phyloP scores from a whole-genome alignment of 2,888 invertebrate species.

The Trissolcus japonicus region DNA sequence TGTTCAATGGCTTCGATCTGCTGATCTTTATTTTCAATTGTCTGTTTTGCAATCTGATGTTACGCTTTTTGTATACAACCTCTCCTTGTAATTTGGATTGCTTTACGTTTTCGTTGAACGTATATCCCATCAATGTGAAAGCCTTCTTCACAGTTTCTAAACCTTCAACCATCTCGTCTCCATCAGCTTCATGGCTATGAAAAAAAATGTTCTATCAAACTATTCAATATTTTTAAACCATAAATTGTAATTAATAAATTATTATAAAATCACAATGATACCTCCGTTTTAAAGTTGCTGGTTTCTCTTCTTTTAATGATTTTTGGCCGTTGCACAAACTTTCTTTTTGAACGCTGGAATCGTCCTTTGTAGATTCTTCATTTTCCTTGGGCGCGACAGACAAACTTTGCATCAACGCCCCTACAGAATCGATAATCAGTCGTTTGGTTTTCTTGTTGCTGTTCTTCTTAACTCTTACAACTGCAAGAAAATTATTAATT shows the following conservation, averaged over 20 bases:
- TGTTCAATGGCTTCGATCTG: conserved; percentile 77
- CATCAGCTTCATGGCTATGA: conserved; percentile 78
- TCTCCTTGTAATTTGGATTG: conserved; percentile 77
- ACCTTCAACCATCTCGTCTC: conserved; percentile 76
- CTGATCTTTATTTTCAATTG: conserved; percentile 77
- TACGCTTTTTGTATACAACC: conserved; percentile 81
- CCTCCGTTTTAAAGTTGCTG: conserved; percentile 79
- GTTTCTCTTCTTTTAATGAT: conserved; percentile 74
- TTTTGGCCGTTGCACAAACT: conserved; percentile 22
- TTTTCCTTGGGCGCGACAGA: conserved; percentile 73
- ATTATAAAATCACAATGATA: conserved; percentile 59
- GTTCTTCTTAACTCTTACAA: conserved; percentile 34
- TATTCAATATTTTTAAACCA: background rate
- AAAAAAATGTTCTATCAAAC: background rate
- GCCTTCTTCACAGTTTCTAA: conserved; percentile 81
- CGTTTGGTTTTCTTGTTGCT: conserved; percentile 61
- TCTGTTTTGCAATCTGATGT: conserved; percentile 79
- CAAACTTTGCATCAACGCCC: conserved; percentile 79
- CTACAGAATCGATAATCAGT: conserved; percentile 78
- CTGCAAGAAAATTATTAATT: conserved; percentile 13
- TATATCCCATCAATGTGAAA: conserved; percentile 81
- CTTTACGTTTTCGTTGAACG: conserved; percentile 66
- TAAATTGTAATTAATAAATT: too few species aligned
- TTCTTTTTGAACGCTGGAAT: conserved; percentile 38
- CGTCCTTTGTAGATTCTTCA: conserved; percentile 49